Base-by-base conservation (phyloP, 2,113 vertebrate species). In the Acrocephalus arundinaceus region DNA sequence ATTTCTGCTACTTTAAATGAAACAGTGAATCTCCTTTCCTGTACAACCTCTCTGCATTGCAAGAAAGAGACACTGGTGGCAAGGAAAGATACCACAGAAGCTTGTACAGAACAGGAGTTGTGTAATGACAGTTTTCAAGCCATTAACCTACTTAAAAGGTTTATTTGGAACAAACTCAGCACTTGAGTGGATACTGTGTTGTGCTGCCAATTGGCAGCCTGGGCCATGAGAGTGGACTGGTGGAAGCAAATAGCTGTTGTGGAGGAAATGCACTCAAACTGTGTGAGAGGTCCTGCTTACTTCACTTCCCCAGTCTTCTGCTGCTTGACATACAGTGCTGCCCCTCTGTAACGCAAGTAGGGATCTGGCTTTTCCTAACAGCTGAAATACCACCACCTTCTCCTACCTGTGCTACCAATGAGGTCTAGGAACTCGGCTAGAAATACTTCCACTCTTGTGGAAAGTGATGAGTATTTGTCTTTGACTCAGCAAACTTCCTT, bases 61-160 rank as follows among this genome's bases (percentile, higher is more conserved):
- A 90, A 63, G 68, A 84, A 37, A 82, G 46, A 81, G 48, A 27
- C 67, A 73, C 87, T 72, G 54, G 73, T 79, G 84, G 93, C 86
- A 71, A 71, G 94, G 57, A 72, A 72, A 83, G 92, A 79, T 48
- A 81, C 59, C 88, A 89, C 90, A 94, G 89, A 94, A 66, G 19
- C 70, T 94, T 73, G 65, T 86, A 87, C 76, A 43, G 94, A 94
- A 96, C 57, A 92, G 90, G 37, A 96, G 89, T 96, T 95, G 87
- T 88, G 75, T 94, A 96, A 93, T 88, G 82, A 90, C 63, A 95
- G 72, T 93, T 97, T 97, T 83, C 94, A 96, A 95, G 96, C 74
- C 70, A 89, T 93, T 97, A 96, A 94, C 92, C 85, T 95, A 93
- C 94, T 97, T 97, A 91, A 96, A 97, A 97, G 84, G 91, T 95